phyloP scores from a whole-genome alignment of 2,797 vertebrate genomes.

The Thunnus albacares region DNA sequence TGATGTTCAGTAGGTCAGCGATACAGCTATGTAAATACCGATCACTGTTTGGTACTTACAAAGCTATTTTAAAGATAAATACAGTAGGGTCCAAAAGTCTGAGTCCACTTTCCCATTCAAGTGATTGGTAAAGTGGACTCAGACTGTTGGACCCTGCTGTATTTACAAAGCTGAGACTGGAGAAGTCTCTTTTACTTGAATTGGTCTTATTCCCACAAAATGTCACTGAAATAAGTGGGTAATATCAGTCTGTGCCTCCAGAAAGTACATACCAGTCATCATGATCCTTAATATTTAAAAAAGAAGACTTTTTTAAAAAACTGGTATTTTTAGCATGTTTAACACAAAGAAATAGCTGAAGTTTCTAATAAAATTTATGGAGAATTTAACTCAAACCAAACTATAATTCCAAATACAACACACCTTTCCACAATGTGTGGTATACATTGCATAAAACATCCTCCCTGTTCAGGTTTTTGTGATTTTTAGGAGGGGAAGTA shows the following conservation, averaged over 20 bases:
- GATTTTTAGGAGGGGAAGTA: constrained; percentile 11
- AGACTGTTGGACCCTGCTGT: no score
- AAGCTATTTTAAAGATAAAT: background rate
- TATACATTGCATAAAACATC: constrained; percentile 16
- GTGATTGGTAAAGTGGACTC: no score
- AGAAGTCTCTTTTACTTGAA: no score
- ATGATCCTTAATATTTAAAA: background rate
- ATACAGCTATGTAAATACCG: background rate
- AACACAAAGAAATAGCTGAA: background rate
- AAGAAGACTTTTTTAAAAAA: background rate
- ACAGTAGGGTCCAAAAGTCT: no score
- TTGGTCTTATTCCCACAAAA: background rate
- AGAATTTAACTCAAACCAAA: background rate
- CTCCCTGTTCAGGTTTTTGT: constrained; percentile 3
- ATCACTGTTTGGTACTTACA: background rate
- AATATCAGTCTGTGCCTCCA: background rate
- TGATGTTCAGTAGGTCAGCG: background rate
- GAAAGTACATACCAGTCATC: background rate
- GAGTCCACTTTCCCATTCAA: no score
- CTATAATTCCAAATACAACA: constrained; percentile 6
- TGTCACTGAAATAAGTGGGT: background rate
- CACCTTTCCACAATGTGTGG: constrained; percentile 13
- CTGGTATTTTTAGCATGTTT: background rate
- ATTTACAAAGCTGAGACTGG: no score
- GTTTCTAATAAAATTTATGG: constrained; percentile 13